phyloP scores from a whole-genome alignment of 2,888 invertebrate genomes.

The Cremastinae sp. region DNA sequence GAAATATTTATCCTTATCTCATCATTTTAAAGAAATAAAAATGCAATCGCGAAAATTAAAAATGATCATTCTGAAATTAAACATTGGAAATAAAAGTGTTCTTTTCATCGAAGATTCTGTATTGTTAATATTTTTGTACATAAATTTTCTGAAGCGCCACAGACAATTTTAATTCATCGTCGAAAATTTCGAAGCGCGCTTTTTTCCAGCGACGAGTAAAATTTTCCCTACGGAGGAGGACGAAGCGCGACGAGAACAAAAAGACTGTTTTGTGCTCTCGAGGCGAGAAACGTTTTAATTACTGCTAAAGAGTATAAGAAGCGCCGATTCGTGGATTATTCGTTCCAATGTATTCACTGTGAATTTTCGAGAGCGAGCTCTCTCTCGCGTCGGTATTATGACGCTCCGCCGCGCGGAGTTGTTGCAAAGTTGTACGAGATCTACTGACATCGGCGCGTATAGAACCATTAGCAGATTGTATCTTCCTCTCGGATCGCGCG shows the following conservation, averaged over 20 bases:
- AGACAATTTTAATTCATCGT: too few relatives aligned
- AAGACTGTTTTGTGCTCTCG: slow-evolving; percentile 47
- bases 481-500: slow-evolving; percentile 64
- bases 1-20: too few relatives aligned
- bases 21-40: too few relatives aligned
- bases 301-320: slow-evolving; percentile 48
- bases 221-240: slow-evolving; percentile 32
- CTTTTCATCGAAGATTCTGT: too few relatives aligned
- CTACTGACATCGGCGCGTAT: slow-evolving; percentile 63
- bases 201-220: slow-evolving; percentile 1
- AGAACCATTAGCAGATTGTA: slow-evolving; percentile 77
- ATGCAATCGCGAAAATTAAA: too few relatives aligned
- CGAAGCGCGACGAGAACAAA: slow-evolving; percentile 37
- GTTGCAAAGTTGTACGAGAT: slow-evolving; percentile 64
- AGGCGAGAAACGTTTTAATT: slow-evolving; percentile 41
- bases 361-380: slow-evolving; percentile 1
- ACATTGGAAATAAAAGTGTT: neutral
- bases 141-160: too few relatives aligned
- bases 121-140: too few relatives aligned
- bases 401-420: slow-evolving; percentile 16
- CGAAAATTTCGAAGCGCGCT: too few relatives aligned
- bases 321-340: slow-evolving; percentile 50
- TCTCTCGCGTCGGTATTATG: slow-evolving; percentile 39
- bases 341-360: slow-evolving; percentile 24
- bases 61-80: neutral